Base-by-base conservation (phyloP, 2,888 invertebrate genomes). In the Hirtodrosophila histrioides region DNA sequence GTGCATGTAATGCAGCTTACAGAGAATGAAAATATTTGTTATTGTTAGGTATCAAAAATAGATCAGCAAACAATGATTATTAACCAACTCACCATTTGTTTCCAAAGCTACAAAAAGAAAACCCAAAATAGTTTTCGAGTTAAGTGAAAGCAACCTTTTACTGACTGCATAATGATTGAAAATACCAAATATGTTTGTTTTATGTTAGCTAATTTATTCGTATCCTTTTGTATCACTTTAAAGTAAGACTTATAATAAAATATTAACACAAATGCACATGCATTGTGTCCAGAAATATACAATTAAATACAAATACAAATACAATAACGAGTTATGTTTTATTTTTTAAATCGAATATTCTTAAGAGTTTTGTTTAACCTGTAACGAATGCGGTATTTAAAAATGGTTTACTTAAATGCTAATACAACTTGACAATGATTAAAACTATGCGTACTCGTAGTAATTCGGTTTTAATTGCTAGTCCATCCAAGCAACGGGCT, bases 391-490 rank as follows among this genome's bases (percentile, higher is more conserved):
- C 53, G 62, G 60, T 56, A 11, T 33, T 50, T 9, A 56, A 48
- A 71, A 53, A 37, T 69, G 48, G 27, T 31, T 31, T 7, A 9
- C 72, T 58, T 75, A 68, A 17, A 17, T 51, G 9, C 23, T 48
- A 53, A 27, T 61, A 75, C 72, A 75, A 75, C 69, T 43, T 64
- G 75, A 55, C 48, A 60, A 39, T 70, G 48, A 46, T 67, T 46
- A 56, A 60, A 46, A 36, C 45, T 68, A 62, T 57, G 39, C 31
- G 23, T 45, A 53, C n/a, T 57, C 27, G 23, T 45, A 53, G 11
- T 57, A 37, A 11, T 58, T 57, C 29, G 27, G 23, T 48, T 57
- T 77, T 71, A 68, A 53, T 70, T 71, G 67, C 67, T 60, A 61
- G 62, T 58, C 50, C 56, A 62, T 55, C 36, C 64, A 57, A 64